These are phyloP conservation scores for Psix sp. DNA, from an alignment of 1,140 invertebrate genomes.

Conservation along the genomic window DNA sequence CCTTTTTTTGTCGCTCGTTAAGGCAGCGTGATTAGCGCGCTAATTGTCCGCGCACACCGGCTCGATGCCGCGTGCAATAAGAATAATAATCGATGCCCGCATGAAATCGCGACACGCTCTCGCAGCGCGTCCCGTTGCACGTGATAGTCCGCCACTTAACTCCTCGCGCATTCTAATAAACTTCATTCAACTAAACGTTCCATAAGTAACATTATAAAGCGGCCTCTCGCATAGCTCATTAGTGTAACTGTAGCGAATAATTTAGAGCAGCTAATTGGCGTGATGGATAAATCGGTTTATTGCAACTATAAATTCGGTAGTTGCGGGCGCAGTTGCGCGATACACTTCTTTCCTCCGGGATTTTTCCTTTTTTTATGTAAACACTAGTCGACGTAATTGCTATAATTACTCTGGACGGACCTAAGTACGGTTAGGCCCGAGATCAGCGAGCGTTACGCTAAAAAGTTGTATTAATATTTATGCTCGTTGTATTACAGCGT, in stretches of 20 bases:
- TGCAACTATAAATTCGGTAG: slow-evolving; percentile 47
- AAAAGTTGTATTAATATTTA: slow-evolving; percentile 56
- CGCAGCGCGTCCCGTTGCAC: slow-evolving; percentile 23
- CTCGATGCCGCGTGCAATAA: slow-evolving; percentile 10
- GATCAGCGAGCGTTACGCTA: slow-evolving; percentile 32
- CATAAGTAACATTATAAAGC: slow-evolving; percentile 48
- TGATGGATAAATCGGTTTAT: slow-evolving; percentile 28
- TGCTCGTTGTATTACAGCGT: slow-evolving; percentile 47
- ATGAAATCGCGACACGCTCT: no score
- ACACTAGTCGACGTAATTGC: slow-evolving; percentile 24
- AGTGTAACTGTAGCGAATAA: slow-evolving; percentile 49
- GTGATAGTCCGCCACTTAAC: slow-evolving; percentile 27
- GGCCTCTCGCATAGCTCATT: slow-evolving; percentile 16
- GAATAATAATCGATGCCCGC: slow-evolving; percentile 38
- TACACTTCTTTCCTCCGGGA: not conserved
- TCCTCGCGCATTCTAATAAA: slow-evolving; percentile 41
- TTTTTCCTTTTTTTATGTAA: slow-evolving; percentile 9
- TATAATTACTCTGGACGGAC: slow-evolving; percentile 21
- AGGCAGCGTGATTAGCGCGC: slow-evolving; percentile 2
- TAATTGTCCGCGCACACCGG: no score
- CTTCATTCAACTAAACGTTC: slow-evolving; percentile 41
- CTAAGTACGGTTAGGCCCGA: slow-evolving; percentile 14
- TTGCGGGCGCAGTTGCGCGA: slow-evolving; percentile 2
- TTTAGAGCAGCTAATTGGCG: slow-evolving; percentile 28
- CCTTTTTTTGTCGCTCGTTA: not conserved